Base-by-base conservation (phyloP, 2,888 invertebrate genomes). In the Lepidocyrtoides sp. region DNA sequence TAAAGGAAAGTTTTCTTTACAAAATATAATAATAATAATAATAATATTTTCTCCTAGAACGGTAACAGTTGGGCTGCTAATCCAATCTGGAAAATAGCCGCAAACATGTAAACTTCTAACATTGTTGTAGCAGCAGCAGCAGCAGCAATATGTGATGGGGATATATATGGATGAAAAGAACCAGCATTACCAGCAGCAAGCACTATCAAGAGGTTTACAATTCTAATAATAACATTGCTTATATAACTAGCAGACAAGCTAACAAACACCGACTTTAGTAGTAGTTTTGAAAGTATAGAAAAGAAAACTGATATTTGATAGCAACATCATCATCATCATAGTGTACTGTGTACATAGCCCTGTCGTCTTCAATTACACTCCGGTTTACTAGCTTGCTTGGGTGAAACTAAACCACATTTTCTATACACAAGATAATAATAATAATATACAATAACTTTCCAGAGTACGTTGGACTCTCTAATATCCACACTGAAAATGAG, bases 51-150 rank as follows among this genome's bases (percentile, higher is more conserved):
- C 69, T 41, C 29, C 17, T 48, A n/a, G 23, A 82, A 60, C 20
- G 17, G 51, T 41, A 83, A 66, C 83, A 83, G 83, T 66, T 83
- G 69, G 83, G 48, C 51, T 83, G 83, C 17, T 66, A 83, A 83
- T 83, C 66, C 66, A 83, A 66, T 69, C 66, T 83, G 83, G 66
- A n/a, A 83, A 69, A 41, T 66, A 83, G 32, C 69, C 48, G 32
- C 83, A 82, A 44, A 66, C 41, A 81, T 20, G 20, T 26, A 60
- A 23, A 60, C 60, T 26, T 20, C 41, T 72, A 57, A 81, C 57
- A 54, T 32, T 36, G 26, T 54, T 54, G 69, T 12, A 20, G 1
- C 5, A n/a, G n/a, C n/a, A n/a, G n/a, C n/a, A n/a, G n/a, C n/a
- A n/a, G 8, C 77, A 48, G 77, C 51, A 57, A 41, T 36, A 36